Conservation (phyloP, 2,888 invertebrate species). For the Eupithecia tripunctaria region DNA sequence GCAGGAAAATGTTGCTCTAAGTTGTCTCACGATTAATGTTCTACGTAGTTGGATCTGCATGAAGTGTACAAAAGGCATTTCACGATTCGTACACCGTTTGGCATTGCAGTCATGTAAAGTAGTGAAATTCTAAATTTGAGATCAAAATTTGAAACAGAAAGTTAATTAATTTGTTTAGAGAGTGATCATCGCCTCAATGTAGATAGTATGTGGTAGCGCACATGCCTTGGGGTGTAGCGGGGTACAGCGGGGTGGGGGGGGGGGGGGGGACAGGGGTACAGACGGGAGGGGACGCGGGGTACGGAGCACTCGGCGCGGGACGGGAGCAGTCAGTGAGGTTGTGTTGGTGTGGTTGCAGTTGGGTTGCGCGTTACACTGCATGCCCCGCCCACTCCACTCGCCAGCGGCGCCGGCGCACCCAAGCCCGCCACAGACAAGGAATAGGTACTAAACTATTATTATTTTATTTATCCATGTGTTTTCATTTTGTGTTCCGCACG, state of each 20-base stretch:
- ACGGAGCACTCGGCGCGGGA: background rate
- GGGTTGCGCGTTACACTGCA: constrained; percentile 95
- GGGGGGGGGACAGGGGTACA: constrained; percentile 31
- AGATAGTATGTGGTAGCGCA: constrained; percentile 79
- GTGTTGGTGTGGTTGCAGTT: constrained; percentile 91
- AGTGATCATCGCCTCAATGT: constrained; percentile 68
- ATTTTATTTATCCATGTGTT: constrained; percentile 62
- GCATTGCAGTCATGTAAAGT: constrained; percentile 57
- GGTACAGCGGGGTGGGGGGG: constrained; percentile 26
- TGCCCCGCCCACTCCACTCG: constrained; percentile 89
- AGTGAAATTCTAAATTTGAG: constrained; percentile 31
- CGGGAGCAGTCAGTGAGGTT: constrained; percentile 74
- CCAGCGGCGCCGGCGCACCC: constrained; percentile 82
- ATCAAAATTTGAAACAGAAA: constrained; percentile 54
- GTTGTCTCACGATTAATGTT: constrained; percentile 64
- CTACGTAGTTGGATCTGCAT: constrained; percentile 68
- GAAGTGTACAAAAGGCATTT: constrained; percentile 73
- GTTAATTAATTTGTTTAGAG: constrained; percentile 76
- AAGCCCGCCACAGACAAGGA: constrained; percentile 83
- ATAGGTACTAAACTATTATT: constrained; percentile 83
- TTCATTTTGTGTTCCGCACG: constrained; percentile 80
- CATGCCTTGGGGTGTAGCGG: constrained; percentile 34
- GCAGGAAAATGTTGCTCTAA: constrained; percentile 83
- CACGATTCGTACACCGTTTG: constrained; percentile 66
- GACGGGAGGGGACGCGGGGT: constrained; percentile 4